A percentile compares a stretch with the other conserved stretches of the same genome.
phyloP scores from a whole-genome alignment of 2,888 invertebrate genomes.

The Ormyrus pomaceus region DNA sequence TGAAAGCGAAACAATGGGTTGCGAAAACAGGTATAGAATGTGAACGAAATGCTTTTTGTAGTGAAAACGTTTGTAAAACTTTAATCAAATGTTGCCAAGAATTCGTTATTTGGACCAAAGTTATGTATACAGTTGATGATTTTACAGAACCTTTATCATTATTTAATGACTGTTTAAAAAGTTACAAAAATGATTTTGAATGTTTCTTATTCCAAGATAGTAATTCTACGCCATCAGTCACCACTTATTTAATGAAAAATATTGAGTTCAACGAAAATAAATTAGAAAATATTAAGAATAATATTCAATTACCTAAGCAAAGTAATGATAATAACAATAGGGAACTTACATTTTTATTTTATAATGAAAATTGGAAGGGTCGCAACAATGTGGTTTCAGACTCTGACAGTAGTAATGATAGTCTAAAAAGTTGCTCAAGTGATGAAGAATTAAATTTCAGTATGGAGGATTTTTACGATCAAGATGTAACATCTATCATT shows the following conservation, averaged over 20 bases:
- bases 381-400: not conserved
- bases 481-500: not conserved
- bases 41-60: conserved; percentile 12
- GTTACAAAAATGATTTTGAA: conserved; percentile 17
- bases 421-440: not conserved
- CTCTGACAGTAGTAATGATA: not conserved
- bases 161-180: not conserved
- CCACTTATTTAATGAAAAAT: conserved; percentile 5
- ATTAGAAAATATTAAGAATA: conserved; percentile 1
- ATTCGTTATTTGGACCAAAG: not conserved
- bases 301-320: not conserved
- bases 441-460: not conserved
- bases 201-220: conserved; percentile 5
- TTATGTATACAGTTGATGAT: not conserved
- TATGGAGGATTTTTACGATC: not conserved
- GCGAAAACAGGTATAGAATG: conserved; percentile 3
- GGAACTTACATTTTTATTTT: conserved; percentile 1
- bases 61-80: not conserved
- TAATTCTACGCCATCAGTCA: not conserved
- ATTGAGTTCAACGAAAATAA: not conserved
- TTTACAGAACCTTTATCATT: not conserved
- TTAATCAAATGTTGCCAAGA: conserved; percentile 2
- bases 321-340: not conserved
- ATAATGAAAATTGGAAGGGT: conserved; percentile 11
- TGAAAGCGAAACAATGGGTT: not conserved